Evolutionary conservation across 1,140 invertebrate genomes (phyloP).

Genomic region (Zophobas atratus): DNA sequence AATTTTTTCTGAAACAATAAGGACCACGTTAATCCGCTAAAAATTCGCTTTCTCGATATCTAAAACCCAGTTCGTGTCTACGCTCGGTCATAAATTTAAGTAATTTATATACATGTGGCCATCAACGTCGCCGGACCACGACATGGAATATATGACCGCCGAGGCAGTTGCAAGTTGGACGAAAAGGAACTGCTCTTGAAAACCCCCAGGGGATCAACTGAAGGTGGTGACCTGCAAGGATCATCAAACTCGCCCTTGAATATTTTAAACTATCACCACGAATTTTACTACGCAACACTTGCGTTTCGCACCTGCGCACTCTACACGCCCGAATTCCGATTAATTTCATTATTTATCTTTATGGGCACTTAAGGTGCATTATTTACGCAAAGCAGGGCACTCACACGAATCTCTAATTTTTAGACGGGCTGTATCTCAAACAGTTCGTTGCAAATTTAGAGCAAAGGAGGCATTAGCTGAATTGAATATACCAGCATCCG

Average conservation of each 20-base stretch:
- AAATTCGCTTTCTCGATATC: slow-evolving; percentile 11
- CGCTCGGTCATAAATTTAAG: slow-evolving; percentile 55
- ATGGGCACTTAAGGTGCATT: slow-evolving; percentile 1
- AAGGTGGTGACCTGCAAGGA: slow-evolving; percentile 26
- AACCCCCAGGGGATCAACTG: slow-evolving; percentile 22
- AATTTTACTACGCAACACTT: slow-evolving; percentile 13
- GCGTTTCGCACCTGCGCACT: background rate
- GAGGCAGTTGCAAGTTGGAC: slow-evolving; percentile 47
- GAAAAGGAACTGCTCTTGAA: slow-evolving; percentile 31
- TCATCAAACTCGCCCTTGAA: slow-evolving; percentile 30
- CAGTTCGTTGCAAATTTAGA: no score
- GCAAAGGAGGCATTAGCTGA: background rate
- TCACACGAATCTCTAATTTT: background rate
- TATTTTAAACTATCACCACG: slow-evolving; percentile 23
- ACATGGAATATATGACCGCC: slow-evolving; percentile 55
- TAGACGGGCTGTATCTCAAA: no score
- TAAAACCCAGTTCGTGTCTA: slow-evolving; percentile 23
- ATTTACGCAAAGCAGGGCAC: background rate
- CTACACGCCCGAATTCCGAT: background rate
- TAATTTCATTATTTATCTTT: slow-evolving; percentile 16
- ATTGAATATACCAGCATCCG: background rate
- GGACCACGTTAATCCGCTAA: slow-evolving; percentile 36
- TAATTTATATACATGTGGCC: slow-evolving; percentile 64
- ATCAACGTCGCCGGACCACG: slow-evolving; percentile 58
- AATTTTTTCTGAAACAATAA: slow-evolving; percentile 74